phyloP scores from a whole-genome alignment of 2,113 vertebrate species.

The Sceloporus undulatus region DNA sequence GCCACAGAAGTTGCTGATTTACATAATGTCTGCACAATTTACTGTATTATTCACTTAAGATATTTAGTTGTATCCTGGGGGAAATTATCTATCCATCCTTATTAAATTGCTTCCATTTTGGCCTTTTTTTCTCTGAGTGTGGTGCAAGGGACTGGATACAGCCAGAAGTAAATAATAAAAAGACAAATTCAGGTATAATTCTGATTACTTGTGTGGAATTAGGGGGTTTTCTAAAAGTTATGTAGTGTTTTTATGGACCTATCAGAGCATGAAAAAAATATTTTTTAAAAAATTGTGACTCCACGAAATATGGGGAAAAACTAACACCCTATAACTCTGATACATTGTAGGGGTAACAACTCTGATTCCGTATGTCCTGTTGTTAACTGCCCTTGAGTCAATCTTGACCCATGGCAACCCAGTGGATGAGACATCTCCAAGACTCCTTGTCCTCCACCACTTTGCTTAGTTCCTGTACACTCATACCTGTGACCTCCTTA shows the following conservation, averaged over 20 bases:
- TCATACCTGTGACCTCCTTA: no score
- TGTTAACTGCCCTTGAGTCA: no score
- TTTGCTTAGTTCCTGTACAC: no score
- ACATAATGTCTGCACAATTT: slow-evolving; percentile 49
- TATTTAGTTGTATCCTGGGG: slow-evolving; percentile 60
- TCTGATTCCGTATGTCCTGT: no score
- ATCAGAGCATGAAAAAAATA: neutral
- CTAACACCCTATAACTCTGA: neutral
- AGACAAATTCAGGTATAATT: neutral
- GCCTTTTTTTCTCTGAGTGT: neutral
- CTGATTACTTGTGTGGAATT: no score
- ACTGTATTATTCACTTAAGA: no score
- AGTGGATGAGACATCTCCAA: no score
- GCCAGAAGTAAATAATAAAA: neutral
- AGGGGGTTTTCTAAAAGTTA: neutral
- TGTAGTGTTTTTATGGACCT: neutral
- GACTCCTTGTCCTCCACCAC: no score
- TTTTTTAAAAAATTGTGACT: neutral
- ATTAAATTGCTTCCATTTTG: neutral
- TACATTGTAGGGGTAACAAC: no score
- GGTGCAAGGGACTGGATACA: neutral
- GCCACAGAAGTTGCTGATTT: slow-evolving; percentile 52
- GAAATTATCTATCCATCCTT: slow-evolving; percentile 45
- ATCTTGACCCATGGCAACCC: no score
- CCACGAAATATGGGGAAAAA: no score